phyloP scores from a whole-genome alignment of 2,113 vertebrate species.

The Corvus moneduloides region DNA sequence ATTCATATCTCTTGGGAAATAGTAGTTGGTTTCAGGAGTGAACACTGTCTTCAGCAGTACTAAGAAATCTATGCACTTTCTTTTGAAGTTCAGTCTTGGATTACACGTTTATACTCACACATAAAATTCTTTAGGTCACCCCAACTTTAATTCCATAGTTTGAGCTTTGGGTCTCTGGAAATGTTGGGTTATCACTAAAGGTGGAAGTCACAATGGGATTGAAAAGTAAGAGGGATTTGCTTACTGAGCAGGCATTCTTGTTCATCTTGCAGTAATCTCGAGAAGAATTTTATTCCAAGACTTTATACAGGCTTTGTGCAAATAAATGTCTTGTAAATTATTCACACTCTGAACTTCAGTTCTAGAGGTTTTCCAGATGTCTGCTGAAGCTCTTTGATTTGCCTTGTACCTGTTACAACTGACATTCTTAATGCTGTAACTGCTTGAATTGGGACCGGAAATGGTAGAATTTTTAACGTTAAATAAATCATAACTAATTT shows the following conservation, averaged over 20 bases:
- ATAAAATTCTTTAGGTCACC: neutral
- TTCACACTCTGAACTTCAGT: neutral
- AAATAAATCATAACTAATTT: neutral
- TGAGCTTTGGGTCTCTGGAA: neutral
- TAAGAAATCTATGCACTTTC: neutral
- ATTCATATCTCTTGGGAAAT: neutral
- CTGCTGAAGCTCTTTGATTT: neutral
- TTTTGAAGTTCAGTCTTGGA: neutral
- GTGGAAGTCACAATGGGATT: neutral
- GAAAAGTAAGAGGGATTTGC: neutral
- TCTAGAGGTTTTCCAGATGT: neutral
- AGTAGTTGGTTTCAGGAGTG: neutral
- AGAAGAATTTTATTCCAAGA: neutral
- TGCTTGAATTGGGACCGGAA: neutral
- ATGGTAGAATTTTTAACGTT: neutral
- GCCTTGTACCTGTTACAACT: neutral
- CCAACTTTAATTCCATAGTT: neutral
- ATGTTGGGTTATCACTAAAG: neutral
- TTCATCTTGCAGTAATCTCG: neutral
- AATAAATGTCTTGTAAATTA: neutral
- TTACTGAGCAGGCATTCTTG: neutral
- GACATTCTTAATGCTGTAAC: neutral
- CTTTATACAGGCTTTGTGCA: neutral
- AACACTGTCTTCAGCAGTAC: neutral
- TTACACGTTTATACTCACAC: neutral